Evolutionary conservation across 2,888 invertebrate species (phyloP), one percentile per base, ranked within the genome.

Genomic region (Teleiodes luculella): DNA sequence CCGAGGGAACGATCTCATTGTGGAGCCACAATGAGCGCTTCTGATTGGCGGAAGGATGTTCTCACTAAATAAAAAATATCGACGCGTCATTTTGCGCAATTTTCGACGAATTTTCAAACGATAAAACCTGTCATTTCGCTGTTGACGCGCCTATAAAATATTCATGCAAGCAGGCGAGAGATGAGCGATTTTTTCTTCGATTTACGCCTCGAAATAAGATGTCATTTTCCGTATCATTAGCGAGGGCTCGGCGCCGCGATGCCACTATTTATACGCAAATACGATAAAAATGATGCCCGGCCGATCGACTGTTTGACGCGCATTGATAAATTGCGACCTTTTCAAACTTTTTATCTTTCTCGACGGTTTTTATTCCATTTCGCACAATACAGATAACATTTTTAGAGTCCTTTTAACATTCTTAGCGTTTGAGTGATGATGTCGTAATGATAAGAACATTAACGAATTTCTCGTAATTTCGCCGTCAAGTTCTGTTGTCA

Each of bases 181-280:
- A 87, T 84, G 89, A 86, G 86, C 85, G 86, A 84, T 86, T 88
- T 88, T 89, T 89, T 89, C 87, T 87, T 87, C 87, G 88, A 87
- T 87, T 87, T 86, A 80, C 83, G 83, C 85, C 77, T 83, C 86
- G 85, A 84, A 90, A 90, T 90, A 90, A 89, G 90, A 89, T 86
- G 89, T 89, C 89, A 90, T 90, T 90, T 90, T 90, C 90, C 90
- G 88, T 86, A 80, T 90, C 90, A 90, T 90, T 90, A 90, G 88
- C 90, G 83, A 73, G 83, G 83, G 79, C 76, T 78, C 76, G 81
- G 80, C 79, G 79, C 72, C 79, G 75, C 81, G 80, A 78, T 72
- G 81, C 76, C 88, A 89, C 89, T 89, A 89, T 89, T 88, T 88
- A 88, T 86, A 88, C 87, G 86, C 86, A 88, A 88, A 88, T 89